Evolutionary conservation across 2,797 vertebrate genomes (phyloP), one percentile per base, ranked within the genome.

Genomic region (Mastacembelus armatus): DNA sequence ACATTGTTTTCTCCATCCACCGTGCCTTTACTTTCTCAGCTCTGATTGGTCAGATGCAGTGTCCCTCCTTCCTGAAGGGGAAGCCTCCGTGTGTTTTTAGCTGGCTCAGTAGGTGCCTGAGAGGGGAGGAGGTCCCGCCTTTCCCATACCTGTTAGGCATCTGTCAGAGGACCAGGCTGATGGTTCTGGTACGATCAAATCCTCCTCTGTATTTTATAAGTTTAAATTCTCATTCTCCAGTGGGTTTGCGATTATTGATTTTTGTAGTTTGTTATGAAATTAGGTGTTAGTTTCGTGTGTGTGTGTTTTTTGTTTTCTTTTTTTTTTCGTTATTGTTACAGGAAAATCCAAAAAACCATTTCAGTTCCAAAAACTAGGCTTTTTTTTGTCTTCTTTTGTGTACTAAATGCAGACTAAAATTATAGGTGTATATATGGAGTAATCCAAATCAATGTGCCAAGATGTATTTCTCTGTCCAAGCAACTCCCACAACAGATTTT

Each of bases 81-180:
- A 94, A 97, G 62, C 97, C 96, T 42, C 96, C 98, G 6, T 96
- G 95, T 77, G 94, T 99, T 72, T 96, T 96, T 76, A 92, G 93
- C 78, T 99, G 97, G 97, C 92, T 99, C 80, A 96, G 96, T 75
- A 93, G 93, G 66, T 98, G 96, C 80, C 84, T 98, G 69, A 94
- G 95, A 68, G 95, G 95, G 11, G 95, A 95, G 71, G 91, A 90
- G 45, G 84, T 90, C 16, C 73, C 84, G 0, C 94, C 96, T 7
- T 99, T 97, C 44, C 97, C 98, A 19, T 96, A 95, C 81, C 92
- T 99, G 36, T 95, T 96, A 2, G 93, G 92, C 61, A 93, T 98
- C 87, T 99, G 98, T 80, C 94, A 96, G 64, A 94, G 98, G 87
- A 98, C 96, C 87, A 94, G 94, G 70, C 94, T 99, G 7, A 91